Evolutionary conservation across 2,113 vertebrate species (phyloP), one percentile per base, ranked within the genome.

Genomic region (Heterotilapia buettikoferi): DNA sequence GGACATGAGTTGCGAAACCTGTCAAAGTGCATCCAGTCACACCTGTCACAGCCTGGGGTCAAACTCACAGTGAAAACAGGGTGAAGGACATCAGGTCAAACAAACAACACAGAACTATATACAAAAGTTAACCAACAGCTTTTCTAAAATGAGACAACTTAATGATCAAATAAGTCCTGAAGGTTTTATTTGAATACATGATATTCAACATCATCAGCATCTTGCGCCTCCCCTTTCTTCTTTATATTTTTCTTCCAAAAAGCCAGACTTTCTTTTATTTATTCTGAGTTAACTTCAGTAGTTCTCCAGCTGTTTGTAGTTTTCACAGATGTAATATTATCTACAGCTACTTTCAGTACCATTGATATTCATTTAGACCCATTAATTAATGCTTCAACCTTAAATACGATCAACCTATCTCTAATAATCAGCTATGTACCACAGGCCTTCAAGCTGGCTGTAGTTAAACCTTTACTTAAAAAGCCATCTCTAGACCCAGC

Each of bases 1-100:
- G 43, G 86, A 87, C 88, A 86, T 21, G 82, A 88, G 83, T 53
- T 18, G 56, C 84, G 71, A 92, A 91, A 92, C 47, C 63, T 90
- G 89, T 91, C 94, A 80, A 2, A 68, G 13, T 33, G 87, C 63
- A 94, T 93, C 86, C 82, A 81, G 76, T 90, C 88, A 92, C 85
- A 91, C 87, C 82, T 91, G 80, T 71, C 88, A 83, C 82, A 59
- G 91, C 86, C 71, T 3, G 66, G 61, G 68, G 76, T 47, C 81
- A 84, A 10, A 83, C 59, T 73, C 81, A 85, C 79, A 47, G 9
- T 14, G 11, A 43, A 90, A 13, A 81, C 12, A 9, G 63, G 71
- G 36, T 38, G 45, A 86, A 90, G 50, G 43, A 57, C 61, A 54
- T 16, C 26, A 31, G 9, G 18, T 50, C 40, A 45, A 8, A 63